Percentiles rank a stretch among this genome's conserved stretches.
Evolutionary conservation across 2,888 invertebrate species (phyloP).

Genomic region (Pristionchus japonicus): DNA sequence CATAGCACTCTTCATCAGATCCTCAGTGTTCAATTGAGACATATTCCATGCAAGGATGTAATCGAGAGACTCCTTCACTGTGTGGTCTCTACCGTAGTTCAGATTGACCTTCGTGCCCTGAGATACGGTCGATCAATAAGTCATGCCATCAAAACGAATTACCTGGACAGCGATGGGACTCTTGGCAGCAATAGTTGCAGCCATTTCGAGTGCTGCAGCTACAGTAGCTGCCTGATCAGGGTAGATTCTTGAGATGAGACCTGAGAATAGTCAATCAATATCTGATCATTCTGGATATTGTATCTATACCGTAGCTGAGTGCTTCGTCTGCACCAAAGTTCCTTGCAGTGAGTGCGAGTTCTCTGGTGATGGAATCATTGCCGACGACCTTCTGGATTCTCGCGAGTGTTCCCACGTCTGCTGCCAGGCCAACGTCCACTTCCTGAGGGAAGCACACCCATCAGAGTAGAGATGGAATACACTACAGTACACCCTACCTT

Average conservation of each 20-base stretch:
- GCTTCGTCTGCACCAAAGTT: slow-evolving; percentile 82
- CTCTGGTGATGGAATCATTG: slow-evolving; percentile 88
- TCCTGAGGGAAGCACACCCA: slow-evolving; percentile 80
- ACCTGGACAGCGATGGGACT: slow-evolving; percentile 93
- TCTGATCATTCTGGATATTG: not conserved
- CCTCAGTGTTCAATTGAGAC: slow-evolving; percentile 91
- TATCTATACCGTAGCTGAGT: slow-evolving; percentile 54
- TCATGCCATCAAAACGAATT: not conserved
- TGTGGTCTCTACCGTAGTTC: slow-evolving; percentile 88
- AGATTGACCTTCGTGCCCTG: slow-evolving; percentile 86
- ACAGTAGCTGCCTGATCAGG: slow-evolving; percentile 48
- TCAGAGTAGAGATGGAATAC: no score
- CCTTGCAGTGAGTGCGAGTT: slow-evolving; percentile 89
- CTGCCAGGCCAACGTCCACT: slow-evolving; percentile 86
- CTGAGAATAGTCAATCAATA: slow-evolving; percentile 67
- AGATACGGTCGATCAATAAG: not conserved
- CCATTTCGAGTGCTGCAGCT: slow-evolving; percentile 79
- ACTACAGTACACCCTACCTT: no score
- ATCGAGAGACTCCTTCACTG: slow-evolving; percentile 88
- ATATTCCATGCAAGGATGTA: slow-evolving; percentile 82
- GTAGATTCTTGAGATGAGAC: slow-evolving; percentile 54
- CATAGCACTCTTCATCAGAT: slow-evolving; percentile 84
- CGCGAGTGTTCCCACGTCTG: slow-evolving; percentile 95
- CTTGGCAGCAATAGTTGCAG: slow-evolving; percentile 86
- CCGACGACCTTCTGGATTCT: slow-evolving; percentile 89